Percentiles rank a stretch among this genome's conserved stretches.
These are phyloP conservation scores for Lerema accius DNA, from an alignment of 1,140 invertebrate genomes.

Conservation along the genomic window DNA sequence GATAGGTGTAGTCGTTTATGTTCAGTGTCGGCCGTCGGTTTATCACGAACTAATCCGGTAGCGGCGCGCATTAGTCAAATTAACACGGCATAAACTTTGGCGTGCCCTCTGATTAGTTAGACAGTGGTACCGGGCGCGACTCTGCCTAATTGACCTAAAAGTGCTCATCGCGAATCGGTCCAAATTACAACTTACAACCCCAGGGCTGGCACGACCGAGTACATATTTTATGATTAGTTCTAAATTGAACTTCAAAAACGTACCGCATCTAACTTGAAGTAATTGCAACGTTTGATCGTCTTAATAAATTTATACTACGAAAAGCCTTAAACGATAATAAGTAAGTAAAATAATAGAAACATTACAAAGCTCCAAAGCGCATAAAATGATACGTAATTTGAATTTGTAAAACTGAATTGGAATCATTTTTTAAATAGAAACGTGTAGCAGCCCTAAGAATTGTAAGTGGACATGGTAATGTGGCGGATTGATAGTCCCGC, in stretches of 20 bases:
- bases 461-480: slow-evolving; percentile 69
- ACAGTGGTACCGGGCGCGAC: slow-evolving; percentile 60
- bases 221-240: neutral
- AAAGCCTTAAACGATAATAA: too few species aligned
- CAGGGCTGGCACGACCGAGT: slow-evolving; percentile 52
- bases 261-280: too few species aligned
- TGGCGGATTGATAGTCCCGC: slow-evolving; percentile 75
- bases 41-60: slow-evolving; percentile 62
- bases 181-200: slow-evolving; percentile 63
- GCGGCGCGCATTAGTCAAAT: slow-evolving; percentile 76
- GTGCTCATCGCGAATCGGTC: slow-evolving; percentile 78
- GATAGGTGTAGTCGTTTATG: slow-evolving; percentile 26
- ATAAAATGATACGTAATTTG: too few species aligned
- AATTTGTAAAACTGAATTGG: too few species aligned
- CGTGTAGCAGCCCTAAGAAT: slow-evolving; percentile 53
- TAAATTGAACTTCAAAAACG: neutral
- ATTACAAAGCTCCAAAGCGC: too few species aligned
- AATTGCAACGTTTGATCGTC: too few species aligned
- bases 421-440: too few species aligned
- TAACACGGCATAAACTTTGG: slow-evolving; percentile 78
- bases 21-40: slow-evolving; percentile 42
- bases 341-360: too few species aligned
- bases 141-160: slow-evolving; percentile 81
- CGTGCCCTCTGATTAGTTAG: slow-evolving; percentile 73
- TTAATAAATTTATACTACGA: too few species aligned